phyloP scores from a whole-genome alignment of 2,113 vertebrate species.

The Hemicordylus capensis region DNA sequence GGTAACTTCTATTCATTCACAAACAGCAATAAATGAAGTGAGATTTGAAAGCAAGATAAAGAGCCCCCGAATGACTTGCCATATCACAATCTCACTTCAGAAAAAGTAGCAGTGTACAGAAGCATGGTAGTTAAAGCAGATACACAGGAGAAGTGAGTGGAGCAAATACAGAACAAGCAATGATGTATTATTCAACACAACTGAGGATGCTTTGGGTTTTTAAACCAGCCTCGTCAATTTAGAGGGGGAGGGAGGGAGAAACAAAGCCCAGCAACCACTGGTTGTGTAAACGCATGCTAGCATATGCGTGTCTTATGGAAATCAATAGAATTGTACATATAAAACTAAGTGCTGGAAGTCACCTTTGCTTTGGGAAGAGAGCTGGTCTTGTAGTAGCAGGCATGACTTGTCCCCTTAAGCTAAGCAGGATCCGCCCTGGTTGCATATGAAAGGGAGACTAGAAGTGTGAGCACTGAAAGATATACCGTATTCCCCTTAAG shows the following conservation, averaged over 20 bases:
- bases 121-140: not conserved
- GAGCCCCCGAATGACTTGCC: not conserved
- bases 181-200: not conserved
- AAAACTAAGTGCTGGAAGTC: no score
- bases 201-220: not conserved
- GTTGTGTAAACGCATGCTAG: not conserved
- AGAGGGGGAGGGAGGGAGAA: not conserved
- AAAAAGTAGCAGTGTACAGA: not conserved
- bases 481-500: no score
- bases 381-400: no score
- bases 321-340: not conserved
- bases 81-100: not conserved
- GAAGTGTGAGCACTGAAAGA: no score
- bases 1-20: not conserved
- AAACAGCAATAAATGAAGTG: not conserved
- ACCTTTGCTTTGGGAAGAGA: not conserved
- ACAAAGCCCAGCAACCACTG: not conserved
- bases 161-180: not conserved
- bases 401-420: no score
- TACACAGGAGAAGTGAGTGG: not conserved
- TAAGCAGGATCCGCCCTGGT: no score
- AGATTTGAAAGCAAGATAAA: not conserved
- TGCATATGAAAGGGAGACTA: no score
- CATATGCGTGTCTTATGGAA: not conserved
- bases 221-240: not conserved